Base-by-base conservation (phyloP, 1,140 invertebrate species). In the Oryctes rhinoceros region DNA sequence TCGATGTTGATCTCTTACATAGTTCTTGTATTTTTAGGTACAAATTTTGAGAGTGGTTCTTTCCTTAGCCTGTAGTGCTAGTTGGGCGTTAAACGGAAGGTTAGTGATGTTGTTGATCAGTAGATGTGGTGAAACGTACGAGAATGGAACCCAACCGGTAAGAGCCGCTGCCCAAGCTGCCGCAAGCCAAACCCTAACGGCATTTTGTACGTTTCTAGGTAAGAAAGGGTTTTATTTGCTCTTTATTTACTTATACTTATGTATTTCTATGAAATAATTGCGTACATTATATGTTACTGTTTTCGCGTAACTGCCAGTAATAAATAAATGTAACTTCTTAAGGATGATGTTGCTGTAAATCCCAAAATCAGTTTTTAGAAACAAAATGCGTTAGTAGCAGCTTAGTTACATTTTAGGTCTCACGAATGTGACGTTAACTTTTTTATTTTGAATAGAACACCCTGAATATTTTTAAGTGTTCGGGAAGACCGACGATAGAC, bases 151-250 rank as follows among this genome's bases (percentile, higher is more conserved):
- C 78, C 90, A 95, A 83, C 94, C 94, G 4, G 93, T 95, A 2
- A 91, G 93, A 78, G 95, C 95, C 0, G 95, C 95, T 0, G 94
- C 95, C 0, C 90, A 95, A 84, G 95, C 94, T 2, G 95, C 95
- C 0, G 94, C 94, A 3, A 95, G 94, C 79, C 95, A 96, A 86
- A 95, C 94, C 4, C 86, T 96, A 76, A 89, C 94, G 49, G 94
- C 94, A 0, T 96, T 96, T 85, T 95, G 94, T 85, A 91, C 93
- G 39, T 94, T 95, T 85, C 88, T 96, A 53, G 93, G 93, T 94
- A 87, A 88, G 81, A 35, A 10, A 35, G n/a, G 67, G 39, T 47
- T 37, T n/a, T 67, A 44, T 44, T 44, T 44, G 9, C 39, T 44
- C 5, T 44, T 44, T 44, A 0, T 44, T 44, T 44, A 44, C 39